A percentile compares a stretch with the other conserved stretches of the same genome.
Conservation (phyloP, 1,140 invertebrate species). For the Drosophila serrata region DNA sequence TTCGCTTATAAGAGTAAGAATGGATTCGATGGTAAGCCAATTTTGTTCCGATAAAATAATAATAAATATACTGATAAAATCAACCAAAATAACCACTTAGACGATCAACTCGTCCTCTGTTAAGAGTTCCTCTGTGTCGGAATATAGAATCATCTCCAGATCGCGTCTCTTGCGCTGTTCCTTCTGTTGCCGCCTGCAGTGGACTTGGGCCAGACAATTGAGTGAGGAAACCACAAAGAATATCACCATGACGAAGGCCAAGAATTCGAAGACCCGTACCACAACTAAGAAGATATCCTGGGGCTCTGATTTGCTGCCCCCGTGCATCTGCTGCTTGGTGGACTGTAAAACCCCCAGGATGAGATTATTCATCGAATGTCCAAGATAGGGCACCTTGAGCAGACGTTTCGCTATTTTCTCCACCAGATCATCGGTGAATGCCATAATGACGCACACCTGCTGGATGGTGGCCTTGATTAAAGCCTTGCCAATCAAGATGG, state of each 20-base stretch:
- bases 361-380: conserved; percentile 92
- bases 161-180: conserved; percentile 33
- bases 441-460: conserved; percentile 98
- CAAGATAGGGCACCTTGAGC: conserved; percentile 91
- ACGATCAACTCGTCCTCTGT: conserved; percentile 1
- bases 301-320: conserved; percentile 39
- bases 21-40: neutral
- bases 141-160: conserved; percentile 11
- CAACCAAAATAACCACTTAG: neutral
- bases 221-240: conserved; percentile 98
- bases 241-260: conserved; percentile 95
- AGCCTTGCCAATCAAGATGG: conserved; percentile 99
- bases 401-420: conserved; percentile 91
- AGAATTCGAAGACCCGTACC: conserved; percentile 94
- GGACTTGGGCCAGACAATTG: conserved; percentile 98
- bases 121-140: neutral
- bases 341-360: conserved; percentile 93
- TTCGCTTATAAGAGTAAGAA: neutral
- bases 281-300: conserved; percentile 86
- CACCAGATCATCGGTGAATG: conserved; percentile 96
- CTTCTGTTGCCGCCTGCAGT: conserved; percentile 91
- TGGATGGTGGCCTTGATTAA: conserved; percentile 99
- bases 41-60: conserved; percentile 5
- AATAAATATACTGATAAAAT: neutral
- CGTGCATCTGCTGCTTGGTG: conserved; percentile 95